A percentile compares a stretch with the other conserved stretches of the same genome.
Conservation (phyloP, 2,113 vertebrate genomes). For the Erpornis zantholeuca region DNA sequence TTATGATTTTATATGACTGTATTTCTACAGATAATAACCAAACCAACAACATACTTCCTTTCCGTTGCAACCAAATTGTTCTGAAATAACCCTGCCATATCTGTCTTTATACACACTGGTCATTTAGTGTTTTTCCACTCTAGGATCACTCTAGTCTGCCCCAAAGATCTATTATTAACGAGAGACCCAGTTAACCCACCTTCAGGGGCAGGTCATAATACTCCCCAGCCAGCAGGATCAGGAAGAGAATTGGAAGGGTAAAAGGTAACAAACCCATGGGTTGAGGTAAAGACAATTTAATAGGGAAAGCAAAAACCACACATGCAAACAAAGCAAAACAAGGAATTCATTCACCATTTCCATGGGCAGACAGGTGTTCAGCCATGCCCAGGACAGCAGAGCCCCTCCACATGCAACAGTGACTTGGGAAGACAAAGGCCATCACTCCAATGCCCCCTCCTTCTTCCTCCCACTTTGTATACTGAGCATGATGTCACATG, state of each 20-base stretch:
- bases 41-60: neutral
- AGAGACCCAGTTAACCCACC: neutral
- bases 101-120: neutral
- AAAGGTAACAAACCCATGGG: neutral
- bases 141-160: neutral
- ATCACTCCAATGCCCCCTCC: neutral
- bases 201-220: neutral
- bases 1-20: neutral
- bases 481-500: no score
- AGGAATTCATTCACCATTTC: neutral
- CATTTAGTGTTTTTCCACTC: neutral
- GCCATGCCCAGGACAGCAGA: neutral
- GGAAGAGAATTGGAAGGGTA: neutral
- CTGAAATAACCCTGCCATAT: neutral
- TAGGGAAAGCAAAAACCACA: neutral
- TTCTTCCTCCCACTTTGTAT: neutral
- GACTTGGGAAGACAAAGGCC: neutral
- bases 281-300: neutral
- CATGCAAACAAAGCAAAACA: neutral
- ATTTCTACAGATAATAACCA: neutral
- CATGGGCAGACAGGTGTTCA: neutral
- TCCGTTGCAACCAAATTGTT: neutral
- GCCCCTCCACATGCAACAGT: accelerated
- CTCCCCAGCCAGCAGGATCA: neutral
- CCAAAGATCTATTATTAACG: neutral